Conservation (phyloP, 1,140 invertebrate genomes). For the Ostrea edulis region DNA sequence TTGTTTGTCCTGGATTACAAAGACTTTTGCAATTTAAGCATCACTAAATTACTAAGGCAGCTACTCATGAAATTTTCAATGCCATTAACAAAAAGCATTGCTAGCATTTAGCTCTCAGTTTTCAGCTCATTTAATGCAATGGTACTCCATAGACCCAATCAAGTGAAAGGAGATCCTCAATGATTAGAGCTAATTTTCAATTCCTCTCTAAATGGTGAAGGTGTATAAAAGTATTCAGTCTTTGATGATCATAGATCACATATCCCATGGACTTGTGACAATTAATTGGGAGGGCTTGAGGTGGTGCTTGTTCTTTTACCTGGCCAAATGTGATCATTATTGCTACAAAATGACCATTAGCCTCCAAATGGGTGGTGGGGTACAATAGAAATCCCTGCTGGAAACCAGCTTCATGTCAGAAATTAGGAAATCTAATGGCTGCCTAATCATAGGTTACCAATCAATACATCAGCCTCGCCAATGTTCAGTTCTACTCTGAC, state of each 20-base stretch:
- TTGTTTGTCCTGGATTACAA: not conserved
- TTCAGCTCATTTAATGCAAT: conserved; percentile 33
- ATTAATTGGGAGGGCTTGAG: not conserved
- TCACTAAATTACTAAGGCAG: not conserved
- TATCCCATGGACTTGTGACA: conserved; percentile 18
- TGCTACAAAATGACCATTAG: conserved; percentile 5
- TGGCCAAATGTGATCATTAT: conserved; percentile 22
- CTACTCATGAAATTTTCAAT: conserved; percentile 17
- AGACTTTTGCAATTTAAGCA: not conserved
- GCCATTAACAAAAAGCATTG: not conserved
- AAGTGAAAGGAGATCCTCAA: conserved; percentile 12
- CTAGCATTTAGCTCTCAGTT: not conserved
- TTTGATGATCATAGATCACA: not conserved
- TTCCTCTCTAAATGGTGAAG: not conserved
- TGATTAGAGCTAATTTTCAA: not conserved
- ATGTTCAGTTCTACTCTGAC: not conserved
- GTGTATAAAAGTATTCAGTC: not conserved
- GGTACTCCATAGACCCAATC: not conserved
- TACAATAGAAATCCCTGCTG: not conserved
- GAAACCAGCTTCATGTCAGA: not conserved
- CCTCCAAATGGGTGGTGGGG: not conserved
- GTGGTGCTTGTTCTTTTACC: conserved; percentile 20
- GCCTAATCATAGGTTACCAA: conserved; percentile 18
- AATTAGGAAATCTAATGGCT: conserved; percentile 14
- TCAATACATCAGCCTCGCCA: conserved; percentile 34